Conservation (phyloP, 2,113 vertebrate species). For the Pitta sordida region DNA sequence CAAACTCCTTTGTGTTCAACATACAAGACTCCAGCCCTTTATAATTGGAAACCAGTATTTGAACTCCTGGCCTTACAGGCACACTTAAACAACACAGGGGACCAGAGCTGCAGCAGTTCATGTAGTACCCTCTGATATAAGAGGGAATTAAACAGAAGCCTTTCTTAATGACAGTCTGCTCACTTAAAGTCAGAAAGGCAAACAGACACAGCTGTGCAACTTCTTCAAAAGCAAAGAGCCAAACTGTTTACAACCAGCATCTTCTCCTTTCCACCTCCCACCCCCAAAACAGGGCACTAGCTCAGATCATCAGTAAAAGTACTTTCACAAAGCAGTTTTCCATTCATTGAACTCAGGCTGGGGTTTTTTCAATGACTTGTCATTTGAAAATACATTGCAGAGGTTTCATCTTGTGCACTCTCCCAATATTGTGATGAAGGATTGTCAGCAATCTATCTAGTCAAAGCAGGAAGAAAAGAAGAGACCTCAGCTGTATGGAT, state of each 20-base stretch:
- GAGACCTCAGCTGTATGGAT: not conserved
- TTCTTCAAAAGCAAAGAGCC: not conserved
- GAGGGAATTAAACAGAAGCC: not conserved
- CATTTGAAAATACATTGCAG: not conserved
- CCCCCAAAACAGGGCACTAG: not conserved
- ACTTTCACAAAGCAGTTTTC: not conserved
- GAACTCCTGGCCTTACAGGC: not conserved
- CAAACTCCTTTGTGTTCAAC: not conserved
- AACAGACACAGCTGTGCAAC: not conserved
- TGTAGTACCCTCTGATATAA: not conserved
- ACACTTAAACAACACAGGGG: not conserved
- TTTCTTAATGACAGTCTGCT: not conserved
- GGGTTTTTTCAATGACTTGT: rapidly evolving
- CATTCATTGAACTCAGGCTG: not conserved
- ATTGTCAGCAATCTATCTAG: not conserved
- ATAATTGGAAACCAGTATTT: not conserved
- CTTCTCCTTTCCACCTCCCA: not conserved
- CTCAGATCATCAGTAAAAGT: not conserved
- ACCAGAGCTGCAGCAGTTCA: not conserved
- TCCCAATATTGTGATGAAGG: not conserved
- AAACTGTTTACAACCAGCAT: not conserved
- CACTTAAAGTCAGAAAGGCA: not conserved
- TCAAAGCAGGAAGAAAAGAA: not conserved
- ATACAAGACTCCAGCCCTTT: not conserved
- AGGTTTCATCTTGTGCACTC: not conserved